Conservation (phyloP, 2,888 invertebrate genomes). For the Microplitis manilae region DNA sequence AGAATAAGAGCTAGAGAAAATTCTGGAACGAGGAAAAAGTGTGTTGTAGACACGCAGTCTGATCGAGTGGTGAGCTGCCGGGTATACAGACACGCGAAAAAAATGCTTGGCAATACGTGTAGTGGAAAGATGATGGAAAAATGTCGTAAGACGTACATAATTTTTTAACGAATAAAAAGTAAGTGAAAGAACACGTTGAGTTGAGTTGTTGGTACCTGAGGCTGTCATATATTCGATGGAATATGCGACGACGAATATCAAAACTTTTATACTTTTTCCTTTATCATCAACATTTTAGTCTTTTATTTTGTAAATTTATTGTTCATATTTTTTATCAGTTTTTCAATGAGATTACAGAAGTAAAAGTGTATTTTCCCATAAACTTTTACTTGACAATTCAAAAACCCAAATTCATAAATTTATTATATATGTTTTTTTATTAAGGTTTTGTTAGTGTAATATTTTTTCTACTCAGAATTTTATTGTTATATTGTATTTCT, state of each 20-base stretch:
- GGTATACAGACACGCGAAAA: too few species aligned
- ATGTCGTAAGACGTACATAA: not conserved
- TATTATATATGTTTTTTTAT: not conserved
- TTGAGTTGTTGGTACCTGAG: not conserved
- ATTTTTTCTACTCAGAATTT: not conserved
- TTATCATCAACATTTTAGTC: not conserved
- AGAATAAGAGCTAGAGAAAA: not conserved
- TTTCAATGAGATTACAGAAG: not conserved
- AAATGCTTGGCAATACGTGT: too few species aligned
- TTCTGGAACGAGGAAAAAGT: too few species aligned
- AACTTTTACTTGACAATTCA: not conserved
- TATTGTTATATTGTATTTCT: constrained; percentile 4
- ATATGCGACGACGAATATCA: not conserved
- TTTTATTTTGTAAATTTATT: not conserved
- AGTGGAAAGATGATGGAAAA: not conserved
- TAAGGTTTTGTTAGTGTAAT: not conserved
- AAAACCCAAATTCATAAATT: not conserved
- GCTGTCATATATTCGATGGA: not conserved
- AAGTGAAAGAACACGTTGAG: not conserved
- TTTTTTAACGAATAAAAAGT: not conserved
- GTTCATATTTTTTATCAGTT: not conserved
- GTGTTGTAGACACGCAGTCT: too few species aligned
- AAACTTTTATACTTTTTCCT: not conserved
- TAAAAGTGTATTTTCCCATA: not conserved
- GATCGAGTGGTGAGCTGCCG: too few species aligned